Conservation (phyloP, 2,113 vertebrate species). For the Promerops cafer region DNA sequence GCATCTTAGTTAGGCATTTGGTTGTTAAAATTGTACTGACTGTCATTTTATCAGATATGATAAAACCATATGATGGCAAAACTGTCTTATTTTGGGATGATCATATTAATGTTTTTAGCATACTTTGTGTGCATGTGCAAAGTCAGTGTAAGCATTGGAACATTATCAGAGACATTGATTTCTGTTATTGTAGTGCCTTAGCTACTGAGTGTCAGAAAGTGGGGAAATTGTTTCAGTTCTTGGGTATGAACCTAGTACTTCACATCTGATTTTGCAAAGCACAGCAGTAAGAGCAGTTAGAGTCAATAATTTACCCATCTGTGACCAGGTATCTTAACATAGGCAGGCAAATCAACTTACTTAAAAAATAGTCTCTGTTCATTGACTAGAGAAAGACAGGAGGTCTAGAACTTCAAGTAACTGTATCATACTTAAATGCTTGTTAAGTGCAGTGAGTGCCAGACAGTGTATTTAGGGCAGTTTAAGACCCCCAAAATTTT, state of each 20-base stretch:
- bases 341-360: neutral
- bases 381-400: neutral
- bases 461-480: neutral
- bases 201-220: neutral
- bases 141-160: neutral
- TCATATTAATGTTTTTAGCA: neutral
- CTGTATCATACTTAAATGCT: neutral
- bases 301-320: neutral
- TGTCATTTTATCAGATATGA: neutral
- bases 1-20: neutral
- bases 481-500: neutral
- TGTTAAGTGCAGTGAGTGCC: neutral
- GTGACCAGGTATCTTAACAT: neutral
- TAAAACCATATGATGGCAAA: neutral
- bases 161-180: neutral
- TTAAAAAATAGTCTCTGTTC: neutral
- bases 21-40: neutral
- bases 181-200: neutral
- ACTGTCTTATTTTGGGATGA: neutral
- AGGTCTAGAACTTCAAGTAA: neutral
- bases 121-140: neutral
- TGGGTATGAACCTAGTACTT: neutral
- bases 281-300: neutral
- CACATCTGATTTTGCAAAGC: neutral
- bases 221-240: neutral